Base-by-base conservation (phyloP, 2,797 vertebrate species). In the Darevskia nairensis region DNA sequence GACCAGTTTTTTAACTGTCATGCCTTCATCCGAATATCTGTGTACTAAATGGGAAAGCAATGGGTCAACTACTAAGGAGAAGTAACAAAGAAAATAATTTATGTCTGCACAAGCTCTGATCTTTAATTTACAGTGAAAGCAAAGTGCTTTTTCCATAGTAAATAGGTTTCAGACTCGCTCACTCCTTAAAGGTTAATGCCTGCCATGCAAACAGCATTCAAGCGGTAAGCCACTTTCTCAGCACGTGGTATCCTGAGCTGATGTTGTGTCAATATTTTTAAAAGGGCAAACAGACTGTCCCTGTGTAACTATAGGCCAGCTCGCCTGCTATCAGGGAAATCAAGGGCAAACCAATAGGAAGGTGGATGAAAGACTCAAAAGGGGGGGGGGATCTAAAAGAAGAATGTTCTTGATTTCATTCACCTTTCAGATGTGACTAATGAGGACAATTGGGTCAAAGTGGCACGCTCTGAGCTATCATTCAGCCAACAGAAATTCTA, bases 181-280 rank as follows among this genome's bases (percentile, higher is more conserved):
- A 69, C 50, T 84, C 71, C 77, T 88, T 83, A 80, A 84, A 88
- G 76, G 87, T 88, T 84, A 88, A 88, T 88, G 66, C 87, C 76
- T 84, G 82, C 66, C 79, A 84, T 68, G 39, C 46, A 88, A 84
- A 88, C 66, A 84, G 75, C 46, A 84, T 84, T 88, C 82, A 88
- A 64, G 66, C 76, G 15, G 76, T 84, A 84, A 84, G 39, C 76
- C 82, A 88, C 87, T 88, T 80, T 84, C 87, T 88, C 82, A 84
- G 87, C 66, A 84, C 82, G 50, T 72, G 66, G 82, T 84, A 84
- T 44, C 66, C 66, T 80, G 82, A 84, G 82, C 66, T 84, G 82
- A 84, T 41, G 46, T 84, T 88, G 69, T 84, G 87, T 88, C 87
- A 88, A 88, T 88, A 88, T 88, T 88, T 88, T 88, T 72, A 35